phyloP scores from a whole-genome alignment of 2,888 invertebrate species.

The Polymixis lichenea region DNA sequence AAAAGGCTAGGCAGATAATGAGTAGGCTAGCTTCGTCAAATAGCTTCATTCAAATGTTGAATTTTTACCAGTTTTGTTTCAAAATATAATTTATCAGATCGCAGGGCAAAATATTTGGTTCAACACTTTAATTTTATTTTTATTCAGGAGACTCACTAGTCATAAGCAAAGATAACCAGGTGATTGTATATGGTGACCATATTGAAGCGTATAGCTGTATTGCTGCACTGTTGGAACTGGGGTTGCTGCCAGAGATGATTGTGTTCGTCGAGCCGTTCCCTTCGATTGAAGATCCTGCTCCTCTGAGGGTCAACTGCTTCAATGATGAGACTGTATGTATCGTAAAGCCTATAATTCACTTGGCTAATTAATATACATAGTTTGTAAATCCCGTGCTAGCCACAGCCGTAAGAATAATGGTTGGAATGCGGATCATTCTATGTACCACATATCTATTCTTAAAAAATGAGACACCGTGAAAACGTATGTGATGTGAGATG shows the following conservation, averaged over 20 bases:
- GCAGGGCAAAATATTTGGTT: too few relatives aligned
- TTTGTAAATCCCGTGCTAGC: not conserved
- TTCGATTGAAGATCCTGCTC: conserved; percentile 71
- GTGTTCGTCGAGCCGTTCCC: conserved; percentile 91
- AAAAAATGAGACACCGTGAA: too few relatives aligned
- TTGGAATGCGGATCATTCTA: too few relatives aligned
- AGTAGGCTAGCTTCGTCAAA: too few relatives aligned
- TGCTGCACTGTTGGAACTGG: conserved; percentile 91
- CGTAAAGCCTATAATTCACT: not conserved
- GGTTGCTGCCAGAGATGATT: conserved; percentile 90
- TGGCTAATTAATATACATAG: too few relatives aligned
- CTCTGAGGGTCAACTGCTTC: conserved; percentile 84
- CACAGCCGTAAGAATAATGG: too few relatives aligned
- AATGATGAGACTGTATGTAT: conserved; percentile 81
- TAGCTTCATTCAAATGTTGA: too few relatives aligned
- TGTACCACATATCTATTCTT: too few relatives aligned
- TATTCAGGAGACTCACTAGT: conserved; percentile 66
- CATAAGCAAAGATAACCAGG: conserved; percentile 72
- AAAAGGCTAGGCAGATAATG: too few relatives aligned
- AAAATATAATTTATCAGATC: not conserved
- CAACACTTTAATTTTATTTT: not conserved
- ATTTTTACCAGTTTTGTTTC: not conserved
- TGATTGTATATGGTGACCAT: conserved; percentile 93
- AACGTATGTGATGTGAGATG: too few relatives aligned
- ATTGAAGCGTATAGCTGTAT: conserved; percentile 93